Conservation (phyloP, 1,140 invertebrate species). For the Leptinotarsa lineolata region DNA sequence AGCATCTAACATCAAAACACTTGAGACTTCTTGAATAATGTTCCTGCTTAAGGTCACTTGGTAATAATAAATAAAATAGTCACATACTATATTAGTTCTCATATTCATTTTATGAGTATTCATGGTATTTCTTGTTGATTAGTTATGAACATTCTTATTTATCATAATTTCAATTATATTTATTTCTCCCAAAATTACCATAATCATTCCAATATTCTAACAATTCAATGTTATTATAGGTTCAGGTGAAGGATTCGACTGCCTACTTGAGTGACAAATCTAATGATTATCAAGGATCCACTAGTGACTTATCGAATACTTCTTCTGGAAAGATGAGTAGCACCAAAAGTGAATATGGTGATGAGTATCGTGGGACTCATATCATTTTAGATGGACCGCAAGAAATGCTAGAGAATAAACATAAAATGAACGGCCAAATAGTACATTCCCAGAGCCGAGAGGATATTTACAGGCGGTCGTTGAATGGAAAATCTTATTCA, state of each 20-base stretch:
- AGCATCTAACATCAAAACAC: too few relatives aligned
- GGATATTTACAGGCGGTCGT: constrained; percentile 37
- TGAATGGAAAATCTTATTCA: constrained; percentile 46
- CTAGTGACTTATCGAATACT: constrained; percentile 55
- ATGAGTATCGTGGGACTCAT: constrained; percentile 48
- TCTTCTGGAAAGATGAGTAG: constrained; percentile 47
- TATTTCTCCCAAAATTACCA: too few relatives aligned
- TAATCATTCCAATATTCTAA: background rate
- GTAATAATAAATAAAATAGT: too few relatives aligned
- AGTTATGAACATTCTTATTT: too few relatives aligned
- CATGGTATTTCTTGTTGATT: too few relatives aligned
- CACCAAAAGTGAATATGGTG: constrained; percentile 51
- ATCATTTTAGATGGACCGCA: constrained; percentile 47
- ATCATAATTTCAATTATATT: constrained; percentile 49
- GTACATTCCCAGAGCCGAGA: constrained; percentile 40
- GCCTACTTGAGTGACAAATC: constrained; percentile 57
- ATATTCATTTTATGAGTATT: too few relatives aligned
- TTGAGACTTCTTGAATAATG: too few relatives aligned
- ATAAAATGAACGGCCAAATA: constrained; percentile 52
- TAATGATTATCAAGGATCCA: constrained; percentile 50
- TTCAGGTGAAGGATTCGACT: constrained; percentile 62
- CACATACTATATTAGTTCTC: too few relatives aligned
- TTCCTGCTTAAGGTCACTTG: too few relatives aligned
- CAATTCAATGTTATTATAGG: background rate
- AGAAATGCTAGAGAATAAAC: constrained; percentile 26